phyloP scores from a whole-genome alignment of 2,113 vertebrate species.

The Erpornis zantholeuca region DNA sequence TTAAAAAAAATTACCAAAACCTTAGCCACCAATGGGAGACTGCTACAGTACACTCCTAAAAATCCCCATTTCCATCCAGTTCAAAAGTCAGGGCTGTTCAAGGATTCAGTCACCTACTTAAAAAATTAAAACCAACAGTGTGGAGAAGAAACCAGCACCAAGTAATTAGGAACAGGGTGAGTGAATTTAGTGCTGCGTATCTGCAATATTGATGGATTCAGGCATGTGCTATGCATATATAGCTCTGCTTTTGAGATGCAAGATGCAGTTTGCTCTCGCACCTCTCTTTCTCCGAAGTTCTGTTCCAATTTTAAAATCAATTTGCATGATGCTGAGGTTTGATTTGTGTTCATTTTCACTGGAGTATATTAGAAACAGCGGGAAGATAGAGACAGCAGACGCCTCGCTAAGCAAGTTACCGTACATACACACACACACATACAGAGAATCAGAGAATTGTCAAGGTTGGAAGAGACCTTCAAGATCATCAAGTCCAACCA shows the following conservation, averaged over 20 bases:
- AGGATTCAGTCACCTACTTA: neutral
- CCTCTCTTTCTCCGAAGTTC: neutral
- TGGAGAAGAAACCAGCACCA: neutral
- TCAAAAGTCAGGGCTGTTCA: neutral
- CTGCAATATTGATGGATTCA: neutral
- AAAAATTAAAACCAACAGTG: neutral
- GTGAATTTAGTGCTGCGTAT: neutral
- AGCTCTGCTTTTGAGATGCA: neutral
- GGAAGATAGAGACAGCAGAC: neutral
- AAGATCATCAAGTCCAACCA: neutral
- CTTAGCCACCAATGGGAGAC: neutral
- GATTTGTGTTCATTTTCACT: neutral
- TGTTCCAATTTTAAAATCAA: neutral
- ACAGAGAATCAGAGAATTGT: neutral
- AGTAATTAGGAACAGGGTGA: neutral
- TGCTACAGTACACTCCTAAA: neutral
- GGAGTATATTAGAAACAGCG: neutral
- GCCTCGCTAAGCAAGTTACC: neutral
- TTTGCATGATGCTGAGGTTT: neutral
- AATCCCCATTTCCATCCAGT: neutral
- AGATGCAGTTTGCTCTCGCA: neutral
- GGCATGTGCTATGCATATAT: neutral
- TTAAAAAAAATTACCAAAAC: neutral
- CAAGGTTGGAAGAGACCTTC: neutral
- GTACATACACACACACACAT: rapidly evolving